These are phyloP conservation scores for Phrynocephalus forsythii DNA, from an alignment of 2,797 vertebrate species.

Conservation along the genomic window DNA sequence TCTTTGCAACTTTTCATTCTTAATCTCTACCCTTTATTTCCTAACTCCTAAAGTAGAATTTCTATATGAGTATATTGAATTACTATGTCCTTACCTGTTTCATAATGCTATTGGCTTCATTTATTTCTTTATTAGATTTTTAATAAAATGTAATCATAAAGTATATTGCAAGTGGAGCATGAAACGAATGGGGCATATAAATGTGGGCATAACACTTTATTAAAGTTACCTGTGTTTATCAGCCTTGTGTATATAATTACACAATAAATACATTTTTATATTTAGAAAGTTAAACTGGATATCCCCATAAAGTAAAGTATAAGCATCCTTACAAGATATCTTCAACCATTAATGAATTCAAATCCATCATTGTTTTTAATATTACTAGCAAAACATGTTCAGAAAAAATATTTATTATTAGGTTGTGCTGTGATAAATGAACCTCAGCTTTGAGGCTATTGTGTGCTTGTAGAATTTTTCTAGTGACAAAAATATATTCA, in stretches of 20 bases:
- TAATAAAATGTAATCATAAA: neutral
- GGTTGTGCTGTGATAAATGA: neutral
- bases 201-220: neutral
- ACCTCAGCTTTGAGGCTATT: neutral
- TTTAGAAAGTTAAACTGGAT: constrained; percentile 1
- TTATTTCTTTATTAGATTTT: constrained; percentile 22
- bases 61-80: neutral
- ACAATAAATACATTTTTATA: neutral
- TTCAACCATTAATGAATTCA: neutral
- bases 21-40: neutral
- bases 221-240: constrained; percentile 4
- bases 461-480: neutral
- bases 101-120: constrained; percentile 15
- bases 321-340: neutral
- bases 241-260: neutral
- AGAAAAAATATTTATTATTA: neutral
- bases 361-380: neutral
- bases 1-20: neutral
- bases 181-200: neutral
- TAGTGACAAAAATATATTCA: too few species aligned
- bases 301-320: constrained; percentile 1
- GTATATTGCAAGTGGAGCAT: neutral
- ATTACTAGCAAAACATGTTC: neutral
- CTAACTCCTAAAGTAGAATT: neutral
- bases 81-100: neutral